Conservation (phyloP, 2,113 vertebrate genomes). For the Barbus barbus region DNA sequence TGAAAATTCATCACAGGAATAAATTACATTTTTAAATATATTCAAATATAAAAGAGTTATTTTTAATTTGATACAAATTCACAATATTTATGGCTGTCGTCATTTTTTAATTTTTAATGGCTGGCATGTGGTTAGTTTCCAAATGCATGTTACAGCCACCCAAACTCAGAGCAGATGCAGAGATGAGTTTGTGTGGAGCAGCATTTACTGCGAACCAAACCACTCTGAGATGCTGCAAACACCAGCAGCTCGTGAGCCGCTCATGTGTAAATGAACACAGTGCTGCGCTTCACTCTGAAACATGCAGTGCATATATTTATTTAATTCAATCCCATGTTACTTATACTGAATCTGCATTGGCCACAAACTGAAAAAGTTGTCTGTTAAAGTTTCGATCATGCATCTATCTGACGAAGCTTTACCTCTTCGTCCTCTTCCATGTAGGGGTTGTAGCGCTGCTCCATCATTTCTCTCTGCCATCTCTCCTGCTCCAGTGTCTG, state of each 20-base stretch:
- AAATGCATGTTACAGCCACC: neutral
- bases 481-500: constrained; percentile 96
- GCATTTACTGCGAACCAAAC: neutral
- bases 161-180: neutral
- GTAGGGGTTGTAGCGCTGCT: constrained; percentile 88
- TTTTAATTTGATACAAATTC: no score
- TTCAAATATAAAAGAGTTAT: no score
- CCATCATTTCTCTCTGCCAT: constrained; percentile 98
- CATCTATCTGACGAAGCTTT: neutral
- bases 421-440: constrained; percentile 76
- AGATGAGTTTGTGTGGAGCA: neutral
- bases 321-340: neutral
- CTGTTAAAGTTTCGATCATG: neutral
- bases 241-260: neutral
- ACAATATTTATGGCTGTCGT: no score
- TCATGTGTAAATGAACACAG: neutral
- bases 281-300: neutral
- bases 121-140: neutral
- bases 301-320: neutral
- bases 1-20: no score
- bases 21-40: no score
- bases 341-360: neutral
- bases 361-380: neutral
- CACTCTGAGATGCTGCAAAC: neutral
- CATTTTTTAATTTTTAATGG: no score